phyloP scores from a whole-genome alignment of 2,797 vertebrate species.

The Falco peregrinus region DNA sequence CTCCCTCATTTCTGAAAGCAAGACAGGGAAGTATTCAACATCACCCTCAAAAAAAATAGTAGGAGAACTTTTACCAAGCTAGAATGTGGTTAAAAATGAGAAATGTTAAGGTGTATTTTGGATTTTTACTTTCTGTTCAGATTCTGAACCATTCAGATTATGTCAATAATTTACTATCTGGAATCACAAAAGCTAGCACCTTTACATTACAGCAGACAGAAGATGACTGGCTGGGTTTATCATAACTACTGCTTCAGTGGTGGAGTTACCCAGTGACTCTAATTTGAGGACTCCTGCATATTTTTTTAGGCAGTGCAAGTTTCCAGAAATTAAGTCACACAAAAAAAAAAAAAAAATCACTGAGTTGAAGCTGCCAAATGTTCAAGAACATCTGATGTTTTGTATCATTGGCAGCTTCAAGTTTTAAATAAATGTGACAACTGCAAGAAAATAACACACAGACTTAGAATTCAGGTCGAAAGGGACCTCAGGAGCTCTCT shows the following conservation, averaged over 20 bases:
- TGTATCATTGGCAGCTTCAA: background rate
- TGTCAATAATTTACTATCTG: background rate
- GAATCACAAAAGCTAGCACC: background rate
- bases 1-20: background rate
- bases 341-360: background rate
- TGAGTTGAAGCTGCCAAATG: background rate
- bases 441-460: background rate
- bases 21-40: background rate
- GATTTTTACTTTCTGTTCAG: background rate
- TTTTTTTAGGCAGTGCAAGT: background rate
- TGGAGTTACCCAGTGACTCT: background rate
- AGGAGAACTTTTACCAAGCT: background rate
- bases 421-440: constrained; percentile 19
- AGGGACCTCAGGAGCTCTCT: background rate
- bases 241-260: background rate
- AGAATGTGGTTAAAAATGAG: background rate
- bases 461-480: background rate
- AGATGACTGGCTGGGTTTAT: accelerated
- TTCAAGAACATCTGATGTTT: constrained; percentile 29
- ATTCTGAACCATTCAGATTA: background rate
- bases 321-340: background rate
- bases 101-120: background rate
- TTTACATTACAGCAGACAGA: background rate
- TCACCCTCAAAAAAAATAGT: background rate
- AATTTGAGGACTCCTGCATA: background rate